Base-by-base conservation (phyloP, 2,113 vertebrate genomes). In the Antidorcas marsupialis region DNA sequence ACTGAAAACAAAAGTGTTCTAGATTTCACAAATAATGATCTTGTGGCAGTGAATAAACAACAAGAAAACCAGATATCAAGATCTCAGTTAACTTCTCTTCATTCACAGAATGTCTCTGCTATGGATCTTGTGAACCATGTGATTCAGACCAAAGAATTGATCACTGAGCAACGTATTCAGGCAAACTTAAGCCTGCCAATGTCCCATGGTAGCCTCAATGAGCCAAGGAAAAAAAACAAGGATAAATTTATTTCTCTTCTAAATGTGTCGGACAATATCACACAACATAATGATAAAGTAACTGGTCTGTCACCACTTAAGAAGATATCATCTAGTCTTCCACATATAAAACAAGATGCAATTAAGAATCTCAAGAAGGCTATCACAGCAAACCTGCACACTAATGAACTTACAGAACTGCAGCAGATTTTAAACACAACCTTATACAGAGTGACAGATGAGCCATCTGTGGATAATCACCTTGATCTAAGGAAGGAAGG, bases 381-480 rank as follows among this genome's bases (percentile, higher is more conserved):
- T 12, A 88, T 98, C 85, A 98, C 87, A 95, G 71, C 97, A 84
- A 95, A 98, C 6, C 96, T 98, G 21, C 64, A 96, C 45, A 98
- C 97, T 90, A 98, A 98, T 25, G 97, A 98, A 85, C 96, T 97
- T 78, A 86, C 67, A 84, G 98, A 99, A 97, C 98, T 97, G 94
- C 98, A 99, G 55, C 96, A 95, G 23, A 98, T 98, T 98, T 97
- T 99, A 93, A 99, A 99, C 6, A 98, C 98, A 76, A 99, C 99
- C 7, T 98, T 99, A 89, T 99, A 99, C 92, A 97, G 98, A 89
- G 98, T 99, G 71, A 92, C 96, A 82, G 91, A 97, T 74, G 98
- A 98, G 4, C 79, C 86, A 2, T 79, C 97, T 88, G 60, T 98
- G 76, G 93, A 98, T 95, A 99, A 99, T 90, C 99, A 99, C 47